Conservation (phyloP, 2,888 invertebrate species). For the Scotopteryx bipunctaria region DNA sequence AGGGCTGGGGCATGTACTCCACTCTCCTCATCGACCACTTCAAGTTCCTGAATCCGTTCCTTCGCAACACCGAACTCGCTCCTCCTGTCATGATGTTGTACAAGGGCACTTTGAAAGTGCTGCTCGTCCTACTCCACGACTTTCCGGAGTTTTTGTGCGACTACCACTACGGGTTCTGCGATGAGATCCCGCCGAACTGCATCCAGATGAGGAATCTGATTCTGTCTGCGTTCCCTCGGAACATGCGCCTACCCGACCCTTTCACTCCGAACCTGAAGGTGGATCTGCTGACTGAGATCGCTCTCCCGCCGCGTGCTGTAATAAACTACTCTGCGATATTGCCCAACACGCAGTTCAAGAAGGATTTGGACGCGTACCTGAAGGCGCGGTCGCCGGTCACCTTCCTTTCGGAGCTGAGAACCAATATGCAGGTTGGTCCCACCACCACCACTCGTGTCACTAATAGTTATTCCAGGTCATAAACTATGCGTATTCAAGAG, state of each 20-base stretch:
- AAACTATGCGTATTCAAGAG: too few relatives aligned
- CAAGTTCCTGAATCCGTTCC: conserved; percentile 97
- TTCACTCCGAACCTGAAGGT: conserved; percentile 98
- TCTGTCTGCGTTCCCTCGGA: conserved; percentile 98
- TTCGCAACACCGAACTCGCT: conserved; percentile 97
- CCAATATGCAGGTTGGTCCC: conserved; percentile 91
- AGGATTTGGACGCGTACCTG: conserved; percentile 98
- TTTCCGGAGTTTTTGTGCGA: conserved; percentile 99
- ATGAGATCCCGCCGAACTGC: conserved; percentile 99
- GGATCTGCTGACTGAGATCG: conserved; percentile 94
- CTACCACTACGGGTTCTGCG: conserved; percentile 99
- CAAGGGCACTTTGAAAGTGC: conserved; percentile 96
- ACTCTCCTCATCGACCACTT: conserved; percentile 97
- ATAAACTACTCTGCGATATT: conserved; percentile 94
- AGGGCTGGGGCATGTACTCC: conserved; percentile 98
- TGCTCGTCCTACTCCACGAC: conserved; percentile 97
- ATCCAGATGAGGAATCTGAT: conserved; percentile 99
- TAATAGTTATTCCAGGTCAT: too few relatives aligned
- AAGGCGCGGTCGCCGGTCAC: conserved; percentile 97
- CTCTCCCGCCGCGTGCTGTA: conserved; percentile 93
- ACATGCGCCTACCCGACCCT: conserved; percentile 99
- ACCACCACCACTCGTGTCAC: too few relatives aligned
- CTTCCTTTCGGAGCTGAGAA: conserved; percentile 95
- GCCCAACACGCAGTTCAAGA: conserved; percentile 94
- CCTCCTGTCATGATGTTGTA: conserved; percentile 97